Conservation (phyloP, 2,797 vertebrate genomes). For the Coccyzus lansbergi region DNA sequence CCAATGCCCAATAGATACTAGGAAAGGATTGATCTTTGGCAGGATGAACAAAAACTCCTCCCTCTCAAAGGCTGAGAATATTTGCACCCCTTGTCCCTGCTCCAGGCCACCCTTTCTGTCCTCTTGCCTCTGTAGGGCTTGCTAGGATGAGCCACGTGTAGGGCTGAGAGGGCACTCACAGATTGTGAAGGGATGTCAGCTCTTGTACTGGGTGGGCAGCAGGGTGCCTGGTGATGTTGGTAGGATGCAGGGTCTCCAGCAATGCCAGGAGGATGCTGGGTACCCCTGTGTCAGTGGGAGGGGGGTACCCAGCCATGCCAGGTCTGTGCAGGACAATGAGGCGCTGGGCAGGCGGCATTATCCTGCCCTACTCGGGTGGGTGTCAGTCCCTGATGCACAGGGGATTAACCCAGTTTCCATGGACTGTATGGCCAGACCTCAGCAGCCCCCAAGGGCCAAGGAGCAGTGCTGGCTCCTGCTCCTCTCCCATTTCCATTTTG, state of each 20-base stretch:
- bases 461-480: background rate
- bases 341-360: background rate
- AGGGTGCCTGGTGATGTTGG: too few relatives aligned
- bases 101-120: background rate
- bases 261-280: background rate
- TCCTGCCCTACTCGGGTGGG: background rate
- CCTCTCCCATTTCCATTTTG: background rate
- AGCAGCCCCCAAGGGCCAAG: background rate
- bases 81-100: background rate
- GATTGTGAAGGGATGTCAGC: background rate
- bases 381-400: background rate
- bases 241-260: background rate
- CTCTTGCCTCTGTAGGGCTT: background rate
- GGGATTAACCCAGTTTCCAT: slow-evolving; percentile 34
- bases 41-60: accelerated
- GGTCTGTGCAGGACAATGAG: background rate
- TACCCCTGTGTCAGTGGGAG: background rate
- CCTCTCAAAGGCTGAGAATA: background rate
- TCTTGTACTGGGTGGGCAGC: background rate
- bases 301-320: background rate
- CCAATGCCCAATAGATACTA: too few relatives aligned
- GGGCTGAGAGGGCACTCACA: background rate
- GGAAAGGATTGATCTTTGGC: accelerated
- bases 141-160: background rate
- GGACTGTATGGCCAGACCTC: background rate